A percentile compares a stretch with the other conserved stretches of the same genome.
Evolutionary conservation across 2,113 vertebrate species (phyloP).

Genomic region (Lasiurus cinereus): DNA sequence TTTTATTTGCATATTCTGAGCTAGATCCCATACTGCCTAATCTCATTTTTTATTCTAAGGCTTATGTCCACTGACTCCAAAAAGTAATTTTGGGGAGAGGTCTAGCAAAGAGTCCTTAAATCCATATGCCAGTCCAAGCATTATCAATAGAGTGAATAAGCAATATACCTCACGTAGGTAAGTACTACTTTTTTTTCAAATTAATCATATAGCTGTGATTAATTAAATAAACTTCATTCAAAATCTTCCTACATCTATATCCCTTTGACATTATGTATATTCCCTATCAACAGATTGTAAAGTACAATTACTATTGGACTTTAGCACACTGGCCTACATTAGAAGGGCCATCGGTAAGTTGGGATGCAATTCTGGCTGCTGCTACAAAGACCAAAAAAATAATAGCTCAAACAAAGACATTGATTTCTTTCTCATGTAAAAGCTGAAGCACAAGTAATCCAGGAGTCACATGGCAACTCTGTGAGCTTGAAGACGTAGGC

Average conservation of each 20-base stretch:
- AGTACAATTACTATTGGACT: not conserved
- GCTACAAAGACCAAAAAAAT: not conserved
- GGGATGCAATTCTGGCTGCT: not conserved
- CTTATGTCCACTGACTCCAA: constrained; percentile 7
- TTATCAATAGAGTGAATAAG: not conserved
- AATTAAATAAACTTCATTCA: constrained; percentile 1
- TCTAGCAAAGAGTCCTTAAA: constrained; percentile 18
- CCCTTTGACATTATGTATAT: constrained; percentile 1
- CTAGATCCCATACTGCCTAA: not conserved
- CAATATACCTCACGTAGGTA: not conserved
- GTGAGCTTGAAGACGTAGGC: not conserved
- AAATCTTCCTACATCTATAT: not conserved
- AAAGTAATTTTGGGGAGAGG: not conserved
- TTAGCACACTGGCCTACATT: not conserved
- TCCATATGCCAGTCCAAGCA: not conserved
- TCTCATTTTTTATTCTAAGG: constrained; percentile 41
- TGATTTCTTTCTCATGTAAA: not conserved
- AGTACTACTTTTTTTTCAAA: not conserved
- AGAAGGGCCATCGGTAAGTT: constrained; percentile 20
- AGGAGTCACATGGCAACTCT: not conserved
- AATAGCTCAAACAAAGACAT: constrained; percentile 5
- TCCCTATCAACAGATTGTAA: constrained; percentile 40
- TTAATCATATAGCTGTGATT: not conserved
- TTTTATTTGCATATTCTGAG: constrained; percentile 9
- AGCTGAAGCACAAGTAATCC: not conserved